These are phyloP conservation scores for Lipotes vexillifer DNA, from an alignment of 2,113 vertebrate genomes.

Conservation along the genomic window DNA sequence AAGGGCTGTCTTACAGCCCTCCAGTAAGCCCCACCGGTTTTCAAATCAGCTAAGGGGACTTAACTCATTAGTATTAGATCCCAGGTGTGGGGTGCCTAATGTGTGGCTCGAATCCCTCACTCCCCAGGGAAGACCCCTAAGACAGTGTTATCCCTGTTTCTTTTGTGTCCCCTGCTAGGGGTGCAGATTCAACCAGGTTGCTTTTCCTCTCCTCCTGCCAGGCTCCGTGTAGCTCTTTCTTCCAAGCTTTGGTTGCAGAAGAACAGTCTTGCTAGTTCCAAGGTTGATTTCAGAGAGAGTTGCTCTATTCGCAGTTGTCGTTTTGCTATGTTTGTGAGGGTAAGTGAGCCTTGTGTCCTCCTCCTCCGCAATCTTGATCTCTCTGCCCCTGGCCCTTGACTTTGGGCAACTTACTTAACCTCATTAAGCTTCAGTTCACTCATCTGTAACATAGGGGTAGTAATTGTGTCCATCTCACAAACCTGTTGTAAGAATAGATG, in stretches of 20 bases:
- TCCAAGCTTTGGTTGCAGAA: neutral
- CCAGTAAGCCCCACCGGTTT: neutral
- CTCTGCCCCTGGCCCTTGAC: neutral
- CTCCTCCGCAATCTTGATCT: neutral
- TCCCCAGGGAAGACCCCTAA: neutral
- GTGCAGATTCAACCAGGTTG: neutral
- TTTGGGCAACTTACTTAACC: neutral
- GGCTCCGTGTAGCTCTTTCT: neutral
- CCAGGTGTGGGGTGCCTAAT: neutral
- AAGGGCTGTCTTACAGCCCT: neutral
- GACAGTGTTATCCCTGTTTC: neutral
- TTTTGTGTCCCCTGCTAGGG: neutral
- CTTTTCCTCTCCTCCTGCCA: neutral
- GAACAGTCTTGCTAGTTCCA: neutral
- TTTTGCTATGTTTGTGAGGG: neutral
- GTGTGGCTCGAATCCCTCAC: neutral
- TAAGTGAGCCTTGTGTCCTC: neutral
- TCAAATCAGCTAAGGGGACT: neutral
- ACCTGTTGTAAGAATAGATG: neutral
- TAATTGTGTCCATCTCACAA: neutral
- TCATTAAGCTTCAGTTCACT: neutral
- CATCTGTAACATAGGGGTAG: neutral
- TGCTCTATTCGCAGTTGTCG: neutral
- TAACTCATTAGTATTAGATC: too few species aligned
- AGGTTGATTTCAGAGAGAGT: neutral